These are phyloP conservation scores for Encarsia formosa DNA, from an alignment of 2,888 invertebrate species.

Conservation along the genomic window DNA sequence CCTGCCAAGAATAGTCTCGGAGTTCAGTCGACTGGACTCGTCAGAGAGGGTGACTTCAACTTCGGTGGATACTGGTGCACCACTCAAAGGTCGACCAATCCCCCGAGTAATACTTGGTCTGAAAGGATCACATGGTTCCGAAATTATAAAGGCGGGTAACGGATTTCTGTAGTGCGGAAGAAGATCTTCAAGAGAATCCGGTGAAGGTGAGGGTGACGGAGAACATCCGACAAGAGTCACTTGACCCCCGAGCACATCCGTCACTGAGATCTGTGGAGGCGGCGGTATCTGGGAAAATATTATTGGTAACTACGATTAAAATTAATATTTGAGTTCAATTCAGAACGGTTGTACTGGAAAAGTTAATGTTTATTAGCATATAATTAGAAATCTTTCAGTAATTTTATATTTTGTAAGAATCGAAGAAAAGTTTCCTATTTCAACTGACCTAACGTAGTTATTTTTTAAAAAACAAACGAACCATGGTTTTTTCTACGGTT, in stretches of 20 bases:
- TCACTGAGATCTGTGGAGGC: slow-evolving; percentile 86
- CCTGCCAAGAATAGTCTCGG: slow-evolving; percentile 74
- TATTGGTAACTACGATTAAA: slow-evolving; percentile 22
- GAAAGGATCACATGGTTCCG: slow-evolving; percentile 68
- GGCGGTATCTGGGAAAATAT: slow-evolving; percentile 55
- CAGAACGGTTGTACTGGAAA: too few species aligned
- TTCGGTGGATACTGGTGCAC: slow-evolving; percentile 45
- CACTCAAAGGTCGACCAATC: slow-evolving; percentile 56
- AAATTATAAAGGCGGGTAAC: slow-evolving; percentile 61
- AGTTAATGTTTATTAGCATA: too few species aligned
- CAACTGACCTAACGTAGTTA: too few species aligned
- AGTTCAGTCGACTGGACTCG: slow-evolving; percentile 74
- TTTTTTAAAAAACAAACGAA: too few species aligned
- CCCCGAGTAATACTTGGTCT: slow-evolving; percentile 79
- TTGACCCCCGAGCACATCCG: slow-evolving; percentile 84
- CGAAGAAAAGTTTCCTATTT: too few species aligned
- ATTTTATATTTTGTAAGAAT: too few species aligned
- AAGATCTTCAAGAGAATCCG: slow-evolving; percentile 46
- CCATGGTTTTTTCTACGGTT: too few species aligned
- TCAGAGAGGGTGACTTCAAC: slow-evolving; percentile 75
- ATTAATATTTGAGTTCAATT: slow-evolving; percentile 13
- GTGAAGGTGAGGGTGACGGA: slow-evolving; percentile 60
- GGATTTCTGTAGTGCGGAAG: slow-evolving; percentile 43
- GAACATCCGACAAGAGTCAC: slow-evolving; percentile 71
- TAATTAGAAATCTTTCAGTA: too few species aligned